A percentile compares a stretch with the other conserved stretches of the same genome.
These are phyloP conservation scores for Protobothrops flavoviridis DNA, from an alignment of 2,113 vertebrate species.

Conservation along the genomic window DNA sequence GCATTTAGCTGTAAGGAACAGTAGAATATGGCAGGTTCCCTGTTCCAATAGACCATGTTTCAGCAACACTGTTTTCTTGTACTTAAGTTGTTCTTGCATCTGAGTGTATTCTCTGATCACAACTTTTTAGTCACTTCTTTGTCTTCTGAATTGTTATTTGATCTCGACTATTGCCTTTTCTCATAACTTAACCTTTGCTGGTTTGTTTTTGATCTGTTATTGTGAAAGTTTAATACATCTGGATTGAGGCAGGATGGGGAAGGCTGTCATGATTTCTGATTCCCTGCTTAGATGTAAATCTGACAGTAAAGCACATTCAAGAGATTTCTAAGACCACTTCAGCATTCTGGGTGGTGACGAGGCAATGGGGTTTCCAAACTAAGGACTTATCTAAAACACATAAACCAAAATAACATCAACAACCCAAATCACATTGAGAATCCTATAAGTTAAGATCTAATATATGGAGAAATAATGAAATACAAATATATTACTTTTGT, in stretches of 20 bases:
- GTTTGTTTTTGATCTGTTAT: neutral
- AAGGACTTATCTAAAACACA: neutral
- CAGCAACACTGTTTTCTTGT: neutral
- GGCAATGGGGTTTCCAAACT: neutral
- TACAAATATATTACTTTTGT: neutral
- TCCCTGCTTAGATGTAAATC: neutral
- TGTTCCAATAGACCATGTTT: neutral
- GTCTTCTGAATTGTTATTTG: neutral
- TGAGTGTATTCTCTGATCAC: neutral
- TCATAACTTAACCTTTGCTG: neutral
- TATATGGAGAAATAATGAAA: neutral
- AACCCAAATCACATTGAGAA: neutral
- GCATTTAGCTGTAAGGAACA: neutral
- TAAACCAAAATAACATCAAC: neutral
- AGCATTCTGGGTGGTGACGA: neutral
- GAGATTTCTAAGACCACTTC: neutral
- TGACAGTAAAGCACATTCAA: neutral
- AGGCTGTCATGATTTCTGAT: neutral
- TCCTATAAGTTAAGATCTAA: neutral
- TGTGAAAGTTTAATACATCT: neutral
- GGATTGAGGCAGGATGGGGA: neutral
- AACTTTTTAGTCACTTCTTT: neutral
- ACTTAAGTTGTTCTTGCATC: neutral
- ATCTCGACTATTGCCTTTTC: neutral
- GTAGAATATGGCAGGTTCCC: neutral